Conservation (phyloP, 2,888 invertebrate genomes). For the Gymnocheta viridis region DNA sequence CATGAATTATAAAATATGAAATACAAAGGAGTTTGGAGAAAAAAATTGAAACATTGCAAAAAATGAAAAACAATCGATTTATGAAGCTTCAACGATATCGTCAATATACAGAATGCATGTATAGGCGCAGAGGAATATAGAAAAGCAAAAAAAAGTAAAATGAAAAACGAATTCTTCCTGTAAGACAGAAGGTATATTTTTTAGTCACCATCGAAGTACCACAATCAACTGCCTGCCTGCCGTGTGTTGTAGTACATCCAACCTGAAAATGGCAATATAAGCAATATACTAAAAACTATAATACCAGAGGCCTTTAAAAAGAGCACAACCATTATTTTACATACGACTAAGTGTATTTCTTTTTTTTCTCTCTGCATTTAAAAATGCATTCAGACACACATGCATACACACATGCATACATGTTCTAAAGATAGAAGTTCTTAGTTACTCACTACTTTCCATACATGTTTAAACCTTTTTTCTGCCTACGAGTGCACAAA, state of each 20-base stretch:
- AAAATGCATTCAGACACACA: background rate
- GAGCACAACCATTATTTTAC: conserved; percentile 47
- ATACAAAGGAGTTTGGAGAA: conserved; percentile 22
- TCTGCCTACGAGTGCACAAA: conserved; percentile 28
- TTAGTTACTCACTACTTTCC: conserved; percentile 43
- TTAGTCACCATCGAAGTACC: conserved; percentile 47
- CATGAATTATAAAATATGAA: conserved; percentile 60
- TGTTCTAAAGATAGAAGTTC: conserved; percentile 21
- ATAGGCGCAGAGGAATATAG: background rate
- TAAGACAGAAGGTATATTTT: background rate
- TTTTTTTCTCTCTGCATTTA: background rate
- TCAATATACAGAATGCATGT: conserved; percentile 11
- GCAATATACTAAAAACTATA: background rate
- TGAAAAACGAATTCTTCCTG: background rate
- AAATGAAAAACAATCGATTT: conserved; percentile 62
- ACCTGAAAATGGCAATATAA: conserved; percentile 27
- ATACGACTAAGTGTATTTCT: conserved; percentile 19
- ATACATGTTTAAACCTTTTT: conserved; percentile 26
- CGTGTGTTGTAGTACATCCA: conserved; percentile 4
- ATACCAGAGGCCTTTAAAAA: conserved; percentile 56
- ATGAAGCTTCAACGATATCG: conserved; percentile 55
- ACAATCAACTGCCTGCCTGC: conserved; percentile 18
- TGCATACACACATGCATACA: background rate
- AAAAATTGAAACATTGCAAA: conserved; percentile 53
- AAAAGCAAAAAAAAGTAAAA: background rate